phyloP scores from a whole-genome alignment of 1,140 invertebrate genomes.

The Bombus huntii region DNA sequence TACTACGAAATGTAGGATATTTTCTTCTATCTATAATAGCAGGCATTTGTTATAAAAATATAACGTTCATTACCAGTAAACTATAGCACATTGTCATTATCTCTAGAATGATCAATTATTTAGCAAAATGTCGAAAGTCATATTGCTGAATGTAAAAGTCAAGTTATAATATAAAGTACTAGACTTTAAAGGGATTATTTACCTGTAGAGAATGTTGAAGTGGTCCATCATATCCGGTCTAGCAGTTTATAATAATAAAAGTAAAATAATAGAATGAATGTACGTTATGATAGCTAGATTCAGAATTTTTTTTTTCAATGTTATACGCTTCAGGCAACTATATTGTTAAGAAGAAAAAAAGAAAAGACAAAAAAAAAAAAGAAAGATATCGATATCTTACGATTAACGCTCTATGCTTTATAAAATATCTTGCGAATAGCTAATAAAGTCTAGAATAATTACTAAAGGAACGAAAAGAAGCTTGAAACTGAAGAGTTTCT shows the following conservation, averaged over 20 bases:
- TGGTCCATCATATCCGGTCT: slow-evolving; percentile 53
- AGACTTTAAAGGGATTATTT: slow-evolving; percentile 40
- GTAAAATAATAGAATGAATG: slow-evolving; percentile 53
- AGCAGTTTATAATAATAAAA: slow-evolving; percentile 55
- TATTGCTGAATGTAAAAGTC: slow-evolving; percentile 16
- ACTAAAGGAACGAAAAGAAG: slow-evolving; percentile 10
- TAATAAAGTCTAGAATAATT: not conserved
- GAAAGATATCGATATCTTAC: not conserved
- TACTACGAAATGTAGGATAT: not conserved
- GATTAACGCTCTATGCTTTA: slow-evolving; percentile 4
- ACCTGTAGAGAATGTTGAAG: slow-evolving; percentile 53
- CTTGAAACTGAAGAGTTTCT: not conserved
- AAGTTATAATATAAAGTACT: slow-evolving; percentile 40
- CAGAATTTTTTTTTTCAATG: slow-evolving; percentile 24
- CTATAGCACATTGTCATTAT: not conserved
- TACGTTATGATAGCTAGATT: slow-evolving; percentile 34
- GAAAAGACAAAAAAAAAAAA: not conserved
- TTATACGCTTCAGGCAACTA: slow-evolving; percentile 31
- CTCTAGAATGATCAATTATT: slow-evolving; percentile 5
- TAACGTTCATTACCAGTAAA: slow-evolving; percentile 11
- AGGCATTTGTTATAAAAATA: slow-evolving; percentile 11
- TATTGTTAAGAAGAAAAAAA: not conserved
- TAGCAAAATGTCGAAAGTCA: slow-evolving; percentile 26
- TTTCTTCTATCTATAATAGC: not conserved
- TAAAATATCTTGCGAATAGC: not conserved